Conservation (phyloP, 2,113 vertebrate species). For the Nothoprocta pentlandii region DNA sequence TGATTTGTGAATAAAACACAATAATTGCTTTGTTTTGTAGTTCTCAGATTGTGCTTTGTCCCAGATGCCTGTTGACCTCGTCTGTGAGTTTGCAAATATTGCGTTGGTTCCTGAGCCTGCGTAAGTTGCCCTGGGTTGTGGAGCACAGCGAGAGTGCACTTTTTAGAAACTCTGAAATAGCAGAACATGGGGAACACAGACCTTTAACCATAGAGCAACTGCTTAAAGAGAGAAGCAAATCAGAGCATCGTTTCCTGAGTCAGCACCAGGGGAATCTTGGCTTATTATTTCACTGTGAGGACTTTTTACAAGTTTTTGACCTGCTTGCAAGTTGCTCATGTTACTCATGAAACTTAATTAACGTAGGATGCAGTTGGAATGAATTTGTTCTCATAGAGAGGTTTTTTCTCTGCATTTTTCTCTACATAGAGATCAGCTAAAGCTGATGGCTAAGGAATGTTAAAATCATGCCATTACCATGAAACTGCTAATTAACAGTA, state of each 20-base stretch:
- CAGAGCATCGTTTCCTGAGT: background rate
- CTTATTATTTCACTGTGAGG: background rate
- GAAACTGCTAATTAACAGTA: background rate
- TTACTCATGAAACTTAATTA: background rate
- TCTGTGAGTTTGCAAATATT: rapidly evolving
- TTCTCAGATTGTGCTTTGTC: background rate
- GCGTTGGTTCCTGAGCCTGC: background rate
- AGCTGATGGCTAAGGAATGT: background rate
- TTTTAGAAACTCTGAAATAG: background rate
- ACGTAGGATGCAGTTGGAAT: background rate
- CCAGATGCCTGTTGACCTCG: rapidly evolving
- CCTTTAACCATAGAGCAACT: background rate
- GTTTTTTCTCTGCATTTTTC: no score
- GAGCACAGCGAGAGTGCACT: rapidly evolving
- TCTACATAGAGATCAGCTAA: background rate
- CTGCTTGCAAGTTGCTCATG: rapidly evolving
- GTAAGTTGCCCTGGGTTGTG: background rate
- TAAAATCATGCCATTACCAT: background rate
- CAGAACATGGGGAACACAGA: background rate
- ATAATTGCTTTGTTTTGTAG: background rate
- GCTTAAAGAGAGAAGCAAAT: background rate
- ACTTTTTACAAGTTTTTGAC: background rate
- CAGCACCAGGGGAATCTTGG: background rate
- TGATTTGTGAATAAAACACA: no score
- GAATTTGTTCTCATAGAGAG: background rate